Conservation (phyloP, 1,140 invertebrate genomes). For the Drosophila auraria region DNA sequence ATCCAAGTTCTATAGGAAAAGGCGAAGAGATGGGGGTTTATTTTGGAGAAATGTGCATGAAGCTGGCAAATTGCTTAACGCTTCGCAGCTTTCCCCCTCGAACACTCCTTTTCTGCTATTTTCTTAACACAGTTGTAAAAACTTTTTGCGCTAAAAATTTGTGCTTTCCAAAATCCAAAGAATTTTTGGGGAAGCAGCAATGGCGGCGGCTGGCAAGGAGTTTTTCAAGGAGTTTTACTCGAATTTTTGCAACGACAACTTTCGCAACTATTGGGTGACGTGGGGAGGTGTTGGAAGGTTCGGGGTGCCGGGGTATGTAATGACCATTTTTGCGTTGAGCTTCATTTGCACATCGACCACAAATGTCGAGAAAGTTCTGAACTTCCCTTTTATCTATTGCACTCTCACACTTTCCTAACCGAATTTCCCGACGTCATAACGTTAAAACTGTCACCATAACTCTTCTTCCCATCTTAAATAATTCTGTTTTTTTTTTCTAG, state of each 20-base stretch:
- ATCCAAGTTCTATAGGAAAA: neutral
- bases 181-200: constrained; percentile 7
- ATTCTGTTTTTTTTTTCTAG: neutral
- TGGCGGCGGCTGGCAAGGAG: neutral
- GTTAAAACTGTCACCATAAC: constrained; percentile 14
- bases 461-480: neutral
- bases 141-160: constrained; percentile 69
- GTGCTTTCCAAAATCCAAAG: constrained; percentile 64
- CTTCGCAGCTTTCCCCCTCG: constrained; percentile 47
- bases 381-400: neutral
- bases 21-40: neutral
- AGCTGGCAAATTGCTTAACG: constrained; percentile 84
- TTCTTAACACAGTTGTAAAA: constrained; percentile 81
- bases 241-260: constrained; percentile 72
- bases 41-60: constrained; percentile 52
- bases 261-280: constrained; percentile 60
- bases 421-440: constrained; percentile 16
- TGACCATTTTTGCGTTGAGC: constrained; percentile 67
- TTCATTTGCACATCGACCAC: constrained; percentile 81
- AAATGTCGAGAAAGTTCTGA: constrained; percentile 59
- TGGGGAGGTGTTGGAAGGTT: too few relatives aligned
- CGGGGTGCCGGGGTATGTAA: constrained; percentile 13
- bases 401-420: constrained; percentile 7
- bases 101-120: constrained; percentile 51
- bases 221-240: constrained; percentile 7